Conservation (phyloP, 2,888 invertebrate genomes). For the Lasioglossum leucozonium region DNA sequence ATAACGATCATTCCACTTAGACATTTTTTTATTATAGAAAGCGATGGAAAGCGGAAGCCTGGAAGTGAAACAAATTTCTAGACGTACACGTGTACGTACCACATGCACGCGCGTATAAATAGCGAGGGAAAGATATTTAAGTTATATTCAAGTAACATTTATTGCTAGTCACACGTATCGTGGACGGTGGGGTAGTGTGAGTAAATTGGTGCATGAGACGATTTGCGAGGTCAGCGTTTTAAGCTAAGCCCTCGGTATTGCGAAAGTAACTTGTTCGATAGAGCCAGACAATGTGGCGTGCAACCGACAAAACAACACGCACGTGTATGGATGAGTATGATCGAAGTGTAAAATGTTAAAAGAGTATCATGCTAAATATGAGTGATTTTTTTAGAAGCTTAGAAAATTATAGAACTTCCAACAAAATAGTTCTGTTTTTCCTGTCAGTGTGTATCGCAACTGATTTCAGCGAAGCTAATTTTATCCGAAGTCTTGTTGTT, state of each 20-base stretch:
- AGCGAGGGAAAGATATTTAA: constrained; percentile 75
- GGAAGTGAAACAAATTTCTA: constrained; percentile 65
- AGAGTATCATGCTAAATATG: background rate
- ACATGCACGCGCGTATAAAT: constrained; percentile 62
- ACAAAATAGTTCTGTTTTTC: background rate
- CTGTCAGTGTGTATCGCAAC: background rate
- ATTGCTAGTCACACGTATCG: constrained; percentile 81
- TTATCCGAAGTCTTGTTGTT: background rate
- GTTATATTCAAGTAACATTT: constrained; percentile 80
- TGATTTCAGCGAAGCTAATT: background rate
- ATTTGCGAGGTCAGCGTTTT: constrained; percentile 32
- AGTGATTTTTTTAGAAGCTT: background rate
- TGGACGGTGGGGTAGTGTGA: constrained; percentile 71
- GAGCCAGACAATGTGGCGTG: background rate
- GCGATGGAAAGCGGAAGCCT: constrained; percentile 56
- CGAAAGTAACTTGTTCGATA: background rate
- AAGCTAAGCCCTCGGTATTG: background rate
- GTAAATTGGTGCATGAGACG: constrained; percentile 52
- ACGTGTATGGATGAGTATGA: background rate
- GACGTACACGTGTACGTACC: constrained; percentile 67
- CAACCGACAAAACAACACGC: background rate
- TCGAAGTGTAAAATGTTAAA: constrained; percentile 3
- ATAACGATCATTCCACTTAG: constrained; percentile 79
- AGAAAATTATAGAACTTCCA: background rate
- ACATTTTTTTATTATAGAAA: constrained; percentile 59